Evolutionary conservation across 2,113 vertebrate genomes (phyloP).

Genomic region (Coryphaenoides rupestris): DNA sequence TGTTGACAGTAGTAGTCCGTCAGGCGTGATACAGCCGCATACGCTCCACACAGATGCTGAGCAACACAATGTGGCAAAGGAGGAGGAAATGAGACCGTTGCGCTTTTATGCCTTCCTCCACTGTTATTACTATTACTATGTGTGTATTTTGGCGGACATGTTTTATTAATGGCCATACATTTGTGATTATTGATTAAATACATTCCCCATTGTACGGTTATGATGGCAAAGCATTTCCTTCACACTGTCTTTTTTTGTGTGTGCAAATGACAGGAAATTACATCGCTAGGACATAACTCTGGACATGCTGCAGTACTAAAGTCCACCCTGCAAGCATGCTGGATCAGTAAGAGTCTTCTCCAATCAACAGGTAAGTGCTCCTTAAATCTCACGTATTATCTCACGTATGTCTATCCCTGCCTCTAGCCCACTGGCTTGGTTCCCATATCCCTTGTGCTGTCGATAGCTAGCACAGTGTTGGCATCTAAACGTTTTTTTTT

Average conservation of each 20-base stretch:
- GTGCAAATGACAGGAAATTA: slow-evolving; percentile 53
- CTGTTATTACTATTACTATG: no score
- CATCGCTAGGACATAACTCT: slow-evolving; percentile 56
- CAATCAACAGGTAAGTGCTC: slow-evolving; percentile 53
- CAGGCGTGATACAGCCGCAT: slow-evolving; percentile 30
- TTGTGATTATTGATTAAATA: slow-evolving; percentile 6
- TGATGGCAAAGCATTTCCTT: slow-evolving; percentile 12
- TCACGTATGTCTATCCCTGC: background rate
- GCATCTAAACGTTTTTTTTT: no score
- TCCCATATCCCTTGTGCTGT: no score
- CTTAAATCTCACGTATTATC: slow-evolving; percentile 2
- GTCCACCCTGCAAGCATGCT: slow-evolving; percentile 43
- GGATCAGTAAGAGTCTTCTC: slow-evolving; percentile 36
- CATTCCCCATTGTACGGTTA: slow-evolving; percentile 7
- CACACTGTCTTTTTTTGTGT: slow-evolving; percentile 34
- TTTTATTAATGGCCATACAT: background rate
- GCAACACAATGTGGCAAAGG: slow-evolving; percentile 23
- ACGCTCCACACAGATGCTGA: slow-evolving; percentile 30
- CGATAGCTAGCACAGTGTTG: no score
- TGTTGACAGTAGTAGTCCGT: slow-evolving; percentile 44
- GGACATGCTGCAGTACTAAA: slow-evolving; percentile 37
- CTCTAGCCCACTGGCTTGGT: no score
- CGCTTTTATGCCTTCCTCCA: slow-evolving; percentile 11
- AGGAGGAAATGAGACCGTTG: slow-evolving; percentile 40
- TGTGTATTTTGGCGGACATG: background rate